Evolutionary conservation across 2,113 vertebrate species (phyloP).

Genomic region (Helogale parvula): DNA sequence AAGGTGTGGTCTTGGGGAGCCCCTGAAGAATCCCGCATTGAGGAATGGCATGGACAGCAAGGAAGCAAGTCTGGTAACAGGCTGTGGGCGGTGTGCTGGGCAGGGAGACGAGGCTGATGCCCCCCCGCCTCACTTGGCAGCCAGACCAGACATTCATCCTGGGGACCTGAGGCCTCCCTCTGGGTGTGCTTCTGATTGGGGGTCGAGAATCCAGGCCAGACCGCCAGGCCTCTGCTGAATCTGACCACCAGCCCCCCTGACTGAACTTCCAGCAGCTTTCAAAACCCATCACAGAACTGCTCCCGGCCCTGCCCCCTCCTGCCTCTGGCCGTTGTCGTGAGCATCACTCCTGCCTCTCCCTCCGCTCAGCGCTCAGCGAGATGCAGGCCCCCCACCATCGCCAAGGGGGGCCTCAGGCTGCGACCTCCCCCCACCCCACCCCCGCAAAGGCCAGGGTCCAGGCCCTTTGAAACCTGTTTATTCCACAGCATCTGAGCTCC

Average conservation of each 20-base stretch:
- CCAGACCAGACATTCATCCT: neutral
- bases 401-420: accelerated
- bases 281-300: neutral
- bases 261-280: neutral
- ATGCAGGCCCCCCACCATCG: neutral
- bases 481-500: neutral
- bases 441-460: neutral
- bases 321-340: neutral
- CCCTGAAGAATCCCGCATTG: neutral
- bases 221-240: neutral
- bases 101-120: neutral
- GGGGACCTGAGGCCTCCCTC: neutral
- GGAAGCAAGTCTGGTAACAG: neutral
- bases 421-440: too few relatives aligned
- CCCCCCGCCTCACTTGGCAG: neutral
- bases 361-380: neutral
- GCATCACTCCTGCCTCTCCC: neutral
- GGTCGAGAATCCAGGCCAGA: neutral
- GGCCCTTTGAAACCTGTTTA: neutral
- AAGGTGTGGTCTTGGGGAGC: neutral
- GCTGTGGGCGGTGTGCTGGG: neutral
- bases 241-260: neutral
- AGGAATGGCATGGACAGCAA: neutral
- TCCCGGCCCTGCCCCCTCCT: neutral
- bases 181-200: neutral